phyloP scores from a whole-genome alignment of 2,113 vertebrate genomes.

The Oncorhynchus masou region DNA sequence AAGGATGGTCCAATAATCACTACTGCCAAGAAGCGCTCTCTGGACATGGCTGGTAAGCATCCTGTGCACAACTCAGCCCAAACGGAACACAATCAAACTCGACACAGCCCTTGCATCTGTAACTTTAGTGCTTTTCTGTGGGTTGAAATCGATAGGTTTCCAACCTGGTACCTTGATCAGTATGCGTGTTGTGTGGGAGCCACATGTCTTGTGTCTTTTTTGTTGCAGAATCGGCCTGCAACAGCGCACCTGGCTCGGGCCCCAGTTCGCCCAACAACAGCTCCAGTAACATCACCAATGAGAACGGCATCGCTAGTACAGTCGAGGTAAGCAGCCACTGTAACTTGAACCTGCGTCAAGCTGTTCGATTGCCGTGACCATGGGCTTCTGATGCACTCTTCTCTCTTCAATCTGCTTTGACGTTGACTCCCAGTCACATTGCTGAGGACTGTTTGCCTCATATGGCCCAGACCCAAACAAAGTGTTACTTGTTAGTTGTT shows the following conservation, averaged over 20 bases:
- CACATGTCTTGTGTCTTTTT: constrained; percentile 19
- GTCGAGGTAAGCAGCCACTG: constrained; percentile 81
- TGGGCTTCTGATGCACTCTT: no score
- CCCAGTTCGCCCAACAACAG: constrained; percentile 98
- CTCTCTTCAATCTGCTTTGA: no score
- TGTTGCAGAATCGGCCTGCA: constrained; percentile 87
- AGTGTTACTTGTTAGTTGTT: no score
- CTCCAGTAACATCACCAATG: constrained; percentile 89
- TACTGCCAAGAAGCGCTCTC: constrained; percentile 88
- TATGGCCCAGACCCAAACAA: no score
- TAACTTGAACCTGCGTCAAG: background rate
- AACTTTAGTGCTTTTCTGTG: background rate
- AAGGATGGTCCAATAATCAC: constrained; percentile 86
- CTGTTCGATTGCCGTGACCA: background rate
- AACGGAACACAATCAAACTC: background rate
- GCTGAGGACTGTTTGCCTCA: no score
- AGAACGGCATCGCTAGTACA: constrained; percentile 86
- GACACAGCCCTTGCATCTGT: background rate
- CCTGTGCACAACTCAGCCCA: background rate
- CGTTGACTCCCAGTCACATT: no score
- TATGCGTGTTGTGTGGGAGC: background rate
- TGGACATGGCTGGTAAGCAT: constrained; percentile 84
- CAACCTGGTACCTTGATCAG: background rate
- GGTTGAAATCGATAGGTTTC: background rate
- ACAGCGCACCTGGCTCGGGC: constrained; percentile 94